These are phyloP conservation scores for Eubasilissa regina DNA, from an alignment of 1,140 invertebrate genomes.

Conservation along the genomic window DNA sequence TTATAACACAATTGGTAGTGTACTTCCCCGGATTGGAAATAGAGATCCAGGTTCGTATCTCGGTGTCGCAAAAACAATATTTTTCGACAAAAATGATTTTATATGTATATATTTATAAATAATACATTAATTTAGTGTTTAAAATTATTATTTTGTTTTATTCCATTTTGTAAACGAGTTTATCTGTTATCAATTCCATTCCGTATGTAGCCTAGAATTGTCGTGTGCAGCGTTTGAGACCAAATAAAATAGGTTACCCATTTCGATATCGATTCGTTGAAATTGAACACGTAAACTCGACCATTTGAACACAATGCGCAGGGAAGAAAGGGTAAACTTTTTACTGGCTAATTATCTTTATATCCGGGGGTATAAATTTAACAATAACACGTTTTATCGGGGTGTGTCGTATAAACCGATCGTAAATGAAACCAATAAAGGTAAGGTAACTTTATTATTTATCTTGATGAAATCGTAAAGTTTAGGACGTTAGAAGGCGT, in stretches of 20 bases:
- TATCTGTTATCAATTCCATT: too few species aligned
- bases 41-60: too few species aligned
- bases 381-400: conserved; percentile 28
- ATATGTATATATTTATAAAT: too few species aligned
- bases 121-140: too few species aligned
- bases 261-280: not conserved
- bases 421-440: conserved; percentile 36
- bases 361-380: conserved; percentile 13
- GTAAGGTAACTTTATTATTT: conserved; percentile 16
- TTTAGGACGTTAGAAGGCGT: not conserved
- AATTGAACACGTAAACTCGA: conserved; percentile 5
- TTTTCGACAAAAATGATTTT: too few species aligned
- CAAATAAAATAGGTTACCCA: not conserved
- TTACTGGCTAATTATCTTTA: conserved; percentile 34
- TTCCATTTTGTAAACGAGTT: too few species aligned
- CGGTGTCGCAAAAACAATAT: too few species aligned
- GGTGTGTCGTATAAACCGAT: conserved; percentile 6
- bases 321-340: not conserved
- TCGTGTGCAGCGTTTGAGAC: too few species aligned
- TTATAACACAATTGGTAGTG: too few species aligned
- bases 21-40: too few species aligned
- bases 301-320: not conserved
- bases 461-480: conserved; percentile 28
- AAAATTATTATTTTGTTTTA: too few species aligned
- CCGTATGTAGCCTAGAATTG: too few species aligned